A percentile compares a stretch with the other conserved stretches of the same genome.
phyloP scores from a whole-genome alignment of 2,797 vertebrate genomes.

The Lagorchestes hirsutus region DNA sequence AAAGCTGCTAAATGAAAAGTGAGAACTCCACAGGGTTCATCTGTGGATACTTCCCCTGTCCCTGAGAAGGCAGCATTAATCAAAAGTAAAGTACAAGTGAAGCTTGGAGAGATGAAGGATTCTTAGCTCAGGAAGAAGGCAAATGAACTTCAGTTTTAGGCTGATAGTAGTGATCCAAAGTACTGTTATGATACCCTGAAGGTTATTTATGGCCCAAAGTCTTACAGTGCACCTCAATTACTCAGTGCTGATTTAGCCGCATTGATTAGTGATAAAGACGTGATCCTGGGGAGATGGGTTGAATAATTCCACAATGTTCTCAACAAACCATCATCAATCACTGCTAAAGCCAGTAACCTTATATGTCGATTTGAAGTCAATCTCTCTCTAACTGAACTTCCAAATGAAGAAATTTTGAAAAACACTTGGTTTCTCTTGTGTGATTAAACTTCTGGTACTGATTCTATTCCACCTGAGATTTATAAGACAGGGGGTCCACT shows the following conservation, averaged over 20 bases:
- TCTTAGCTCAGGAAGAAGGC: not conserved
- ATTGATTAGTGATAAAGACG: not conserved
- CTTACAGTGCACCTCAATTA: not conserved
- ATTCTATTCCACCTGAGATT: too few species aligned
- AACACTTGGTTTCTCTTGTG: too few species aligned
- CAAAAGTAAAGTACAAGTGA: not conserved
- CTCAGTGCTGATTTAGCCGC: not conserved
- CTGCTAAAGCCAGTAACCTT: too few species aligned
- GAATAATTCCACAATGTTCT: not conserved
- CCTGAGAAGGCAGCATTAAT: not conserved
- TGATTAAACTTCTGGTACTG: too few species aligned
- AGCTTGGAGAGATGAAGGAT: not conserved
- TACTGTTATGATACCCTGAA: not conserved
- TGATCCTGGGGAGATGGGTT: not conserved
- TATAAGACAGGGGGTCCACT: too few species aligned
- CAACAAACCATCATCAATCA: not conserved
- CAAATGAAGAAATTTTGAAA: too few species aligned
- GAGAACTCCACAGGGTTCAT: not conserved
- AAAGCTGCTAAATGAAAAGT: not conserved
- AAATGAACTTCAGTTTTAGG: not conserved
- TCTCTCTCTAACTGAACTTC: too few species aligned
- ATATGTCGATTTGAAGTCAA: too few species aligned
- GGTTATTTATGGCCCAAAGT: not conserved
- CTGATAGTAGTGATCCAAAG: not conserved
- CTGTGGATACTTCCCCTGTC: not conserved